Evolutionary conservation across 2,113 vertebrate species (phyloP).

Genomic region (Archocentrus centrarchus): DNA sequence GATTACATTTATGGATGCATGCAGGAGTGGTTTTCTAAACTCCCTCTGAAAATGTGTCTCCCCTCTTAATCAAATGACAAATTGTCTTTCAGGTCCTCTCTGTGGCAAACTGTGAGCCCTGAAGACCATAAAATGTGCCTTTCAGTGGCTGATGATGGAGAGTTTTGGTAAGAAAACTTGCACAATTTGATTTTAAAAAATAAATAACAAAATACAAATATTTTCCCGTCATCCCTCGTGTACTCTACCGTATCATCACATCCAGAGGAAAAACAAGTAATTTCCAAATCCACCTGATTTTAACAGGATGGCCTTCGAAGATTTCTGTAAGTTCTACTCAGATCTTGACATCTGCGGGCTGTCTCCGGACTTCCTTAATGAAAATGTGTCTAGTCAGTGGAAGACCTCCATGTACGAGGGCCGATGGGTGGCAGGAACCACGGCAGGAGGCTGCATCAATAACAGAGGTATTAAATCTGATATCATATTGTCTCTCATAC

Average conservation of each 20-base stretch:
- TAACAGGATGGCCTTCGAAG: constrained; percentile 75
- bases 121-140: constrained; percentile 54
- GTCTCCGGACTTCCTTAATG: constrained; percentile 73
- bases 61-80: neutral
- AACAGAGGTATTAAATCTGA: constrained; percentile 38
- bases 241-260: neutral
- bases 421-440: constrained; percentile 77
- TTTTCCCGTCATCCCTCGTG: neutral
- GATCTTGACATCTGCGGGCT: constrained; percentile 75
- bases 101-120: constrained; percentile 73
- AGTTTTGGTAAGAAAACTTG: constrained; percentile 78
- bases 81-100: constrained; percentile 62
- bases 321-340: constrained; percentile 60
- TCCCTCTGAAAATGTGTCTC: neutral
- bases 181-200: neutral
- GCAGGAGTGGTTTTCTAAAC: neutral
- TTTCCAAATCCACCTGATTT: neutral
- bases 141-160: constrained; percentile 69
- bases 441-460: constrained; percentile 74
- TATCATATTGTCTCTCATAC: too few relatives aligned
- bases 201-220: neutral
- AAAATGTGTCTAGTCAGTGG: constrained; percentile 57
- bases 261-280: neutral
- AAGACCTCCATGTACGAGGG: constrained; percentile 50
- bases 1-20: neutral